phyloP scores from a whole-genome alignment of 92 coral and sea anemone species.

The Zoanthus solanderi region DNA sequence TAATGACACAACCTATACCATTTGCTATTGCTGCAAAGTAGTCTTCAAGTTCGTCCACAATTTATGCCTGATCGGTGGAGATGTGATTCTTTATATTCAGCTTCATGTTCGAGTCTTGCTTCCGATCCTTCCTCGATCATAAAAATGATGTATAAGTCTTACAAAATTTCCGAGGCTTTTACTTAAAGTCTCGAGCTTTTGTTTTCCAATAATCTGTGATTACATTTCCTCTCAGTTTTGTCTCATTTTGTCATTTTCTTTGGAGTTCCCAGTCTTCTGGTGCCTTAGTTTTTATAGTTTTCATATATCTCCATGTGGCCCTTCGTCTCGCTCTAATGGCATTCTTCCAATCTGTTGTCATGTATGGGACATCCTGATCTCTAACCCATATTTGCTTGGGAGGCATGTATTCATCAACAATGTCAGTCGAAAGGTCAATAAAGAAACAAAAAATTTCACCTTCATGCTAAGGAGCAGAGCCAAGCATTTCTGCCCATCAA shows the following conservation, averaged over 20 bases:
- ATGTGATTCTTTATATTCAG: background rate
- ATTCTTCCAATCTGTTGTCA: conserved; percentile 61
- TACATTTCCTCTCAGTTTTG: conserved; percentile 55
- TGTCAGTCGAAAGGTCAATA: conserved; percentile 44
- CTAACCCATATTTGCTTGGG: conserved; percentile 59
- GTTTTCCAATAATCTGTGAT: conserved; percentile 15
- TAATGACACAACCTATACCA: conserved; percentile 17
- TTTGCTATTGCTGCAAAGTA: conserved; percentile 28
- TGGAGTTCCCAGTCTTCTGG: conserved; percentile 51
- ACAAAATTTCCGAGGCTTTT: conserved; percentile 1
- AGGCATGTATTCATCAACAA: conserved; percentile 59
- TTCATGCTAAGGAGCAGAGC: conserved; percentile 64
- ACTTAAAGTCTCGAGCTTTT: background rate
- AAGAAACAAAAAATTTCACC: conserved; percentile 66
- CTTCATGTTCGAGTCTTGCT: conserved; percentile 7
- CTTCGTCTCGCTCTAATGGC: conserved; percentile 64
- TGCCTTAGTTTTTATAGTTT: conserved; percentile 13
- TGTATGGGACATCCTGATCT: conserved; percentile 64
- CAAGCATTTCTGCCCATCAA: conserved; percentile 40
- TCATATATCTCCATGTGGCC: conserved; percentile 37
- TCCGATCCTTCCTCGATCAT: background rate
- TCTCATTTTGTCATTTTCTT: conserved; percentile 59
- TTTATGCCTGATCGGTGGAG: conserved; percentile 16
- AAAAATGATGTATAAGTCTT: conserved; percentile 17
- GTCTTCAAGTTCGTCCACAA: conserved; percentile 5